These are phyloP conservation scores for Orientallactaga bullata DNA, from an alignment of 2,113 vertebrate species.

Conservation along the genomic window DNA sequence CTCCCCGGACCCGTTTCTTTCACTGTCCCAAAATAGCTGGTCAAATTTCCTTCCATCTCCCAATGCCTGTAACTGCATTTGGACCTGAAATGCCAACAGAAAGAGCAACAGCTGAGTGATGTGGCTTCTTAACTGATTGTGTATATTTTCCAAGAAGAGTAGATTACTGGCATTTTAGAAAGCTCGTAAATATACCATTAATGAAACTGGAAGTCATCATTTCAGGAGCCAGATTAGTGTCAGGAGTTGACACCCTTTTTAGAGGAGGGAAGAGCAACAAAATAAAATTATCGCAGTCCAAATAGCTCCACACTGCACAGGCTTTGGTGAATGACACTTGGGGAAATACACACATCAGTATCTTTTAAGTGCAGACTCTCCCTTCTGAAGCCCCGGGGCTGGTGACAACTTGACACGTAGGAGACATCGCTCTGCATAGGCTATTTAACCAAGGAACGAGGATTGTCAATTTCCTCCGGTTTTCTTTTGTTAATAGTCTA, in stretches of 20 bases:
- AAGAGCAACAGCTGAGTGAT: constrained; percentile 57
- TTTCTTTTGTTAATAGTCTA: constrained; percentile 71
- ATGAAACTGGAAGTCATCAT: constrained; percentile 67
- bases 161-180: constrained; percentile 72
- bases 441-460: constrained; percentile 68
- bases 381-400: constrained; percentile 62
- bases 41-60: constrained; percentile 58
- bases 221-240: constrained; percentile 72
- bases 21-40: constrained; percentile 37
- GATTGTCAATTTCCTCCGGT: constrained; percentile 56
- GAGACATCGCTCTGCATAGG: constrained; percentile 51
- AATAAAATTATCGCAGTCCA: constrained; percentile 65
- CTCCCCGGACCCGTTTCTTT: constrained; percentile 58
- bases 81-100: constrained; percentile 48
- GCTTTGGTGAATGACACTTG: constrained; percentile 60
- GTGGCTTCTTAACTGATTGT: constrained; percentile 56
- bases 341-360: constrained; percentile 65
- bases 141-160: constrained; percentile 60
- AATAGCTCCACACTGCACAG: constrained; percentile 47
- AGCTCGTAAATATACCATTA: constrained; percentile 70
- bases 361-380: constrained; percentile 72
- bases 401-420: constrained; percentile 76
- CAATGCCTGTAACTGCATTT: not conserved
- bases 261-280: constrained; percentile 49
- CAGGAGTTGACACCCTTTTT: constrained; percentile 65